A percentile compares a stretch with the other conserved stretches of the same genome.
phyloP scores from a whole-genome alignment of 2,888 invertebrate genomes.

The Troides aeacus region DNA sequence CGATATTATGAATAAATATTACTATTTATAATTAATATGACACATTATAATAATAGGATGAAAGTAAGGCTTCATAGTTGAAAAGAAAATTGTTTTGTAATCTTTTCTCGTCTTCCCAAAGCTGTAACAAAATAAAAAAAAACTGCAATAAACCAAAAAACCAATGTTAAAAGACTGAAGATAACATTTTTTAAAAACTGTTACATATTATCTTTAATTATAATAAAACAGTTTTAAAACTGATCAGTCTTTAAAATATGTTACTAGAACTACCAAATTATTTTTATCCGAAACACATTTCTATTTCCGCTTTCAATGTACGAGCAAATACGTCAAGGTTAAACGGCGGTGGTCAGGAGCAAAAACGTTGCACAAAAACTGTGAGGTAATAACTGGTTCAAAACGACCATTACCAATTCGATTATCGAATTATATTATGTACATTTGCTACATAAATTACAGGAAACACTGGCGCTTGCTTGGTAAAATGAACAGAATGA shows the following conservation, averaged over 20 bases:
- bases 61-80: too few species aligned
- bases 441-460: constrained; percentile 4
- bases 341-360: constrained; percentile 9
- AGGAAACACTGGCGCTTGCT: not conserved
- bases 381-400: constrained; percentile 10
- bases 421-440: constrained; percentile 18
- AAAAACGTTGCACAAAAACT: constrained; percentile 25
- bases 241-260: not conserved
- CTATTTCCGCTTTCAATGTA: constrained; percentile 24
- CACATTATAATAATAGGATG: too few species aligned
- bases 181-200: too few species aligned
- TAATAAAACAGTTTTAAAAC: not conserved
- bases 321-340: constrained; percentile 24
- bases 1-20: too few species aligned
- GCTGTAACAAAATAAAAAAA: not conserved
- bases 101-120: too few species aligned
- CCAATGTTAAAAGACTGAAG: too few species aligned
- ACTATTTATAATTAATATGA: too few species aligned
- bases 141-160: not conserved
- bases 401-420: constrained; percentile 16
- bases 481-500: not conserved
- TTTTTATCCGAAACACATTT: constrained; percentile 5
- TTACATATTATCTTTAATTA: not conserved
- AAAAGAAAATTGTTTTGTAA: too few species aligned
- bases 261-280: not conserved